A percentile compares a stretch with the other conserved stretches of the same genome.
phyloP scores from a whole-genome alignment of 1,140 invertebrate species.

The Kradibia gibbosae region DNA sequence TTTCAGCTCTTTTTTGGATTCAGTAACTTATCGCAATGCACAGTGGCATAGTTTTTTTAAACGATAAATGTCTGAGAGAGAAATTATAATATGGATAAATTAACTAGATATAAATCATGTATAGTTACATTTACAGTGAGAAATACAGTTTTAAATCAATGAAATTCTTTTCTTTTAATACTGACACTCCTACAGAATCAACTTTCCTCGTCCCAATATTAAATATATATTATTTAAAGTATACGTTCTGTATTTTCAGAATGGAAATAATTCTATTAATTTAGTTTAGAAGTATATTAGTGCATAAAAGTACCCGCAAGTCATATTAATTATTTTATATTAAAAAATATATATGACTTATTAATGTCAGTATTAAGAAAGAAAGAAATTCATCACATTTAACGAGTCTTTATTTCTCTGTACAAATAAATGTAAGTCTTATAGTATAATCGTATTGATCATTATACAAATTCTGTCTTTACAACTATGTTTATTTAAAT shows the following conservation, averaged over 20 bases:
- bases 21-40: constrained; percentile 26
- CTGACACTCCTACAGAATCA: background rate
- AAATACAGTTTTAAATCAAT: constrained; percentile 43
- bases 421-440: constrained; percentile 44
- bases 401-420: constrained; percentile 34
- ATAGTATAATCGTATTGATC: constrained; percentile 36
- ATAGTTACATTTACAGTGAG: constrained; percentile 32
- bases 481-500: constrained; percentile 29
- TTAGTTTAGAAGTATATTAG: background rate
- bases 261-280: background rate
- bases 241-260: background rate
- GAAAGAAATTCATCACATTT: constrained; percentile 26
- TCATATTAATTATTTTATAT: constrained; percentile 3
- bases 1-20: constrained; percentile 34
- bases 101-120: constrained; percentile 42
- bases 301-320: background rate
- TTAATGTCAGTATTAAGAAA: constrained; percentile 18
- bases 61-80: background rate
- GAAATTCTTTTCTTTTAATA: constrained; percentile 30
- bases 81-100: constrained; percentile 23
- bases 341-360: background rate
- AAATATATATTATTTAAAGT: background rate
- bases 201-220: background rate
- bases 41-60: constrained; percentile 16
- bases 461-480: constrained; percentile 33